Percentiles rank a stretch among this genome's conserved stretches.
phyloP scores from a whole-genome alignment of 2,113 vertebrate genomes.

The Rhizomys pruinosus region DNA sequence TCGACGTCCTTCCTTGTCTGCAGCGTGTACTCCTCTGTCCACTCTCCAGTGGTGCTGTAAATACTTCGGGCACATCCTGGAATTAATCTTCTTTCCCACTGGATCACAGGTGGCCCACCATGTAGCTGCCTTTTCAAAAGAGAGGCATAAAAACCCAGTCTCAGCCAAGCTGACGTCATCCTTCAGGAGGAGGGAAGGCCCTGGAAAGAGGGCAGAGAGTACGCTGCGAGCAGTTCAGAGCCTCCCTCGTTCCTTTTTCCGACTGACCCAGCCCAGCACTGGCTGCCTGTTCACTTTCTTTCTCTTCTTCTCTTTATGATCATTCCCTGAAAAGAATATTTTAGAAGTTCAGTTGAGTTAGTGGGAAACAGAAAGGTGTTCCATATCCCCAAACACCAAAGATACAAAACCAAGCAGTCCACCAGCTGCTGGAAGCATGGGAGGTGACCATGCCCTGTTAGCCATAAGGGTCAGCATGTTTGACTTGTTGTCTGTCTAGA shows the following conservation, averaged over 20 bases:
- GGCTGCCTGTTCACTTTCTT: background rate
- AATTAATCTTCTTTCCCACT: conserved; percentile 66
- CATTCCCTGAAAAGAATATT: conserved; percentile 37
- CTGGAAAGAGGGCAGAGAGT: conserved; percentile 53
- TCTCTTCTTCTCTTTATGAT: background rate
- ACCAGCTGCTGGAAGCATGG: background rate
- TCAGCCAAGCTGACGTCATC: conserved; percentile 85
- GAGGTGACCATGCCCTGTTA: background rate
- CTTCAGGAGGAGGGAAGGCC: conserved; percentile 67
- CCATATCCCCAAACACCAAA: background rate
- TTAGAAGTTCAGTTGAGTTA: background rate
- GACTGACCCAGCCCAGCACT: background rate
- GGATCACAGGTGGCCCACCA: conserved; percentile 19
- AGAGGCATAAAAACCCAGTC: conserved; percentile 77
- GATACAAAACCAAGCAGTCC: background rate
- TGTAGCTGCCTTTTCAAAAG: conserved; percentile 76
- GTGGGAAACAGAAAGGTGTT: background rate
- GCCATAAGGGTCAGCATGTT: too few relatives aligned
- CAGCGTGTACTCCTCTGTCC: conserved; percentile 91
- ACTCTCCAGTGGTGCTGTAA: conserved; percentile 93
- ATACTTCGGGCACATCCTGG: conserved; percentile 83
- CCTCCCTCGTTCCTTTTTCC: background rate
- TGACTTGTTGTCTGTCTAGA: too few relatives aligned
- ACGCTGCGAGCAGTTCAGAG: background rate
- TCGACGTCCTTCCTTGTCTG: conserved; percentile 93